Percentiles rank a stretch among this genome's conserved stretches.
Conservation (phyloP, 1,140 invertebrate species). For the Theocolax elegans region DNA sequence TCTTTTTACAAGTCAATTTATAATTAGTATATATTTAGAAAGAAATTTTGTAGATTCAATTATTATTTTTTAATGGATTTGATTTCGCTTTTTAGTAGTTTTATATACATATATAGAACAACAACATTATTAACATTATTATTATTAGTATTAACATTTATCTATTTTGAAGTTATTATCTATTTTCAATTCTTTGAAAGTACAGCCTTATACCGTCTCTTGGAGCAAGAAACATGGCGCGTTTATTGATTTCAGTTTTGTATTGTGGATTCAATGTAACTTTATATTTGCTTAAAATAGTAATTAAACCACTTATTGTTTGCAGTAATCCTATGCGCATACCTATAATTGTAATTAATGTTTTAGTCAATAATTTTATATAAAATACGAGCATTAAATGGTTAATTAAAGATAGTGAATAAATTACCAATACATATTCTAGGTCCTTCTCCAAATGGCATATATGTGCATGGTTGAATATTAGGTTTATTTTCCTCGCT, state of each 20-base stretch:
- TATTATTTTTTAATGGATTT: no score
- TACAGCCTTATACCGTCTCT: conserved; percentile 38
- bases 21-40: no score
- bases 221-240: conserved; percentile 44
- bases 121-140: no score
- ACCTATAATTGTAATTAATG: conserved; percentile 55
- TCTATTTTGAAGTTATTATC: no score
- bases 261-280: conserved; percentile 57
- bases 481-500: conserved; percentile 48
- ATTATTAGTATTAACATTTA: no score
- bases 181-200: conserved; percentile 48
- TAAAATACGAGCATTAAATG: no score
- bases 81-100: no score
- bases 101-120: no score
- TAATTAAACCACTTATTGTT: conserved; percentile 70
- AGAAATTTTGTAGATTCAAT: no score
- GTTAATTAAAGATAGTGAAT: neutral
- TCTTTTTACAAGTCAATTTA: no score
- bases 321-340: conserved; percentile 73
- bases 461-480: conserved; percentile 44
- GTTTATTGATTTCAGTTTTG: conserved; percentile 30
- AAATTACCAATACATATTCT: conserved; percentile 53
- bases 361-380: neutral
- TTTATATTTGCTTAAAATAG: conserved; percentile 63
- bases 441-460: conserved; percentile 57